These are phyloP conservation scores for Mesoligia furuncula DNA, from an alignment of 2,888 invertebrate species.

Conservation along the genomic window DNA sequence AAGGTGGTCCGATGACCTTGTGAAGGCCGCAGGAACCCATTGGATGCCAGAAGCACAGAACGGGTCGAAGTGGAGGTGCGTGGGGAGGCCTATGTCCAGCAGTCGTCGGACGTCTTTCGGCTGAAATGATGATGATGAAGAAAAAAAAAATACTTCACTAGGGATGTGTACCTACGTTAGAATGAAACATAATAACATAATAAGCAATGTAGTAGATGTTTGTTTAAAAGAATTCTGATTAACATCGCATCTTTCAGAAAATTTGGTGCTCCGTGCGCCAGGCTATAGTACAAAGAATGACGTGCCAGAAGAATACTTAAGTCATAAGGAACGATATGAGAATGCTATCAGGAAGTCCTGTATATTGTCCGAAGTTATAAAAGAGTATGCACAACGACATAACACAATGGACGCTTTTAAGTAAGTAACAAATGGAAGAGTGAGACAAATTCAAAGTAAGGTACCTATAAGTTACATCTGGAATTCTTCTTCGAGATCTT, in stretches of 20 bases:
- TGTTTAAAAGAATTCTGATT: background rate
- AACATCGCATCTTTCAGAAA: conserved; percentile 68
- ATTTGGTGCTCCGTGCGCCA: conserved; percentile 74
- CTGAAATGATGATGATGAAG: no score
- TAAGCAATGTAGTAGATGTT: background rate
- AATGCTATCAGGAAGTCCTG: conserved; percentile 93
- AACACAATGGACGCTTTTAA: background rate
- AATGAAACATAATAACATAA: no score
- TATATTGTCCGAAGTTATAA: conserved; percentile 89
- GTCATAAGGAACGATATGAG: conserved; percentile 95
- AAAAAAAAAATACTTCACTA: no score
- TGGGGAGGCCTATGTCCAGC: no score
- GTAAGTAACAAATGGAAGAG: background rate
- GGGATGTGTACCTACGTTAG: background rate
- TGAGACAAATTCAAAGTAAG: background rate
- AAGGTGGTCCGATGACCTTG: no score
- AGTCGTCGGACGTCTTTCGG: no score
- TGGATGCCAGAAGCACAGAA: no score
- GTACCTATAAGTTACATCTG: background rate
- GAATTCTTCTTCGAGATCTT: no score
- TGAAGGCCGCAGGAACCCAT: no score
- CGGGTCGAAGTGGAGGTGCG: no score
- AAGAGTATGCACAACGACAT: conserved; percentile 61
- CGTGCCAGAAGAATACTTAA: conserved; percentile 94
- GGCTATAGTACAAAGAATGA: conserved; percentile 83